These are phyloP conservation scores for Glossophaga mutica DNA, from an alignment of 2,797 vertebrate species.

Conservation along the genomic window DNA sequence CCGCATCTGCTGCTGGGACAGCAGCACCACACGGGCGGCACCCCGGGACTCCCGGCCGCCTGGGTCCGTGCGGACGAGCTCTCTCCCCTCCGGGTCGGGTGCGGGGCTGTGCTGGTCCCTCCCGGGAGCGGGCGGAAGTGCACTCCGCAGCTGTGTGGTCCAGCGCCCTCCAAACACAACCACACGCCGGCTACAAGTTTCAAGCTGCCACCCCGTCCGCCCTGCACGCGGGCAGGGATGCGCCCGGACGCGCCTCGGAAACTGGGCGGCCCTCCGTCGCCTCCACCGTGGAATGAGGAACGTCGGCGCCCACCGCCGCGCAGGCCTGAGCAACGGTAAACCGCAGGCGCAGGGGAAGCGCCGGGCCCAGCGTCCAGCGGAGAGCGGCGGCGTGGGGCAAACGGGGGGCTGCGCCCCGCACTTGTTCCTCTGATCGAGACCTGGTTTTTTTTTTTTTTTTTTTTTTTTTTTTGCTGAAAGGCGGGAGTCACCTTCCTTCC, in stretches of 20 bases:
- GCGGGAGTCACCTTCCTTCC: background rate
- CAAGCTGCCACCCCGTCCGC: background rate
- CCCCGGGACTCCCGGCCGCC: accelerated
- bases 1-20: no score
- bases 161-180: background rate
- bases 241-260: accelerated
- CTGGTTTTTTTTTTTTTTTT: no score
- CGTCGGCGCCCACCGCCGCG: accelerated
- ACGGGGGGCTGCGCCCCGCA: accelerated
- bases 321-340: background rate
- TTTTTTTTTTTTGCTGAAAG: background rate
- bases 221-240: accelerated
- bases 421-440: background rate
- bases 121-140: background rate
- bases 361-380: accelerated
- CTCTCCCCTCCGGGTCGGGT: background rate
- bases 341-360: accelerated
- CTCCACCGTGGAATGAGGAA: background rate
- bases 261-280: no score
- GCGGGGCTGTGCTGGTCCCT: no score
- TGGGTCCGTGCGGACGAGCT: no score
- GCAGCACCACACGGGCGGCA: accelerated
- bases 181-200: no score
- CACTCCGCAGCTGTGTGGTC: background rate
- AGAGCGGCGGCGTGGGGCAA: accelerated